phyloP scores from a whole-genome alignment of 2,888 invertebrate species.

The Hypsopygia costalis region DNA sequence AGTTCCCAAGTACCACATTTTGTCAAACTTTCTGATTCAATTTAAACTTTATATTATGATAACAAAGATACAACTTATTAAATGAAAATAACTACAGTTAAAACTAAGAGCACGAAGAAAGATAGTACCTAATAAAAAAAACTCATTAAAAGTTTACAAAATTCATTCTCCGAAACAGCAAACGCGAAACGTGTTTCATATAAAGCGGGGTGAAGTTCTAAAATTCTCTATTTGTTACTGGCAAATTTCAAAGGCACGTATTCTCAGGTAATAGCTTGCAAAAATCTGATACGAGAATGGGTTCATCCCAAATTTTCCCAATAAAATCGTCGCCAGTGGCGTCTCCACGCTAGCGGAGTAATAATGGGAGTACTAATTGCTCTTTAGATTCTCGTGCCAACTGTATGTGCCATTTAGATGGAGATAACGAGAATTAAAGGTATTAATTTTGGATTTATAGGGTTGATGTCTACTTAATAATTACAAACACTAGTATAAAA shows the following conservation, averaged over 20 bases:
- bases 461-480: not conserved
- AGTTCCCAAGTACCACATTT: not conserved
- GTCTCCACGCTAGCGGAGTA: slow-evolving; percentile 38
- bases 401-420: slow-evolving; percentile 64
- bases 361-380: slow-evolving; percentile 62
- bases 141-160: slow-evolving; percentile 43
- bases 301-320: slow-evolving; percentile 65
- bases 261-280: slow-evolving; percentile 52
- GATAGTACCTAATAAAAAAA: slow-evolving; percentile 32
- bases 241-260: slow-evolving; percentile 44
- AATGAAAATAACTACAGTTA: slow-evolving; percentile 6
- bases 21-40: not conserved
- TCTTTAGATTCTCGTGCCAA: slow-evolving; percentile 48
- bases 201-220: slow-evolving; percentile 35
- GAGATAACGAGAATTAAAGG: slow-evolving; percentile 41
- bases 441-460: slow-evolving; percentile 16
- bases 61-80: slow-evolving; percentile 9
- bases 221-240: slow-evolving; percentile 40
- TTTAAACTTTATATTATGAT: not conserved
- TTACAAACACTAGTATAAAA: too few species aligned
- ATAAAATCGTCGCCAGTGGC: slow-evolving; percentile 65
- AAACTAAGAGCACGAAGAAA: slow-evolving; percentile 2
- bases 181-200: slow-evolving; percentile 43
- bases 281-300: slow-evolving; percentile 48
- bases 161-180: slow-evolving; percentile 34